A percentile compares a stretch with the other conserved stretches of the same genome.
phyloP scores from a whole-genome alignment of 2,113 vertebrate species.

The Pithys albifrons region DNA sequence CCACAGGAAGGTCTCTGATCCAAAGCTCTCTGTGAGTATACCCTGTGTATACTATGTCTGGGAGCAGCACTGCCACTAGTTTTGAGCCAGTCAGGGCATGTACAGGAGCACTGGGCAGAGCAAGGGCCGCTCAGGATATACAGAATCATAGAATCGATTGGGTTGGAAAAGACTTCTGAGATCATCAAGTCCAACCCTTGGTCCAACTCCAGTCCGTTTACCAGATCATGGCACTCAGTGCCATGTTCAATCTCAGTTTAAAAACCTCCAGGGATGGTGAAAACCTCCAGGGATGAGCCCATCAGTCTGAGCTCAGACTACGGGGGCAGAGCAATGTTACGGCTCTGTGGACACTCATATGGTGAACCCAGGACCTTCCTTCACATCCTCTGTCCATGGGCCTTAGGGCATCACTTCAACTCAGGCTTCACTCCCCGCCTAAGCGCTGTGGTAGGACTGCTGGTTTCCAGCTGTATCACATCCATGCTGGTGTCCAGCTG shows the following conservation, averaged over 20 bases:
- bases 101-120: not conserved
- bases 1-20: not conserved
- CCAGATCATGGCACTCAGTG: too few species aligned
- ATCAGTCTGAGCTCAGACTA: not conserved
- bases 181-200: too few species aligned
- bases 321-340: not conserved
- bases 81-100: not conserved
- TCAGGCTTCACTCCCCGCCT: not conserved
- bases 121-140: not conserved
- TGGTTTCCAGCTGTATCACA: not conserved
- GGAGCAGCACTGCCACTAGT: not conserved
- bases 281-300: too few species aligned
- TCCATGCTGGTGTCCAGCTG: rapidly evolving
- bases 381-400: not conserved
- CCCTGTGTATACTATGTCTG: not conserved
- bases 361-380: not conserved
- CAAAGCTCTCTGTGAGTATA: not conserved
- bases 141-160: too few species aligned
- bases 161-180: too few species aligned
- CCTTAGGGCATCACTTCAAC: not conserved
- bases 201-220: too few species aligned
- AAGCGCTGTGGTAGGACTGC: not conserved
- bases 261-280: too few species aligned
- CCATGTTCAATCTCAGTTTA: too few species aligned
- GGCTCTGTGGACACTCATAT: not conserved